A percentile compares a stretch with the other conserved stretches of the same genome.
phyloP scores from a whole-genome alignment of 2,888 invertebrate genomes.

The Ecliptopera silaceata region DNA sequence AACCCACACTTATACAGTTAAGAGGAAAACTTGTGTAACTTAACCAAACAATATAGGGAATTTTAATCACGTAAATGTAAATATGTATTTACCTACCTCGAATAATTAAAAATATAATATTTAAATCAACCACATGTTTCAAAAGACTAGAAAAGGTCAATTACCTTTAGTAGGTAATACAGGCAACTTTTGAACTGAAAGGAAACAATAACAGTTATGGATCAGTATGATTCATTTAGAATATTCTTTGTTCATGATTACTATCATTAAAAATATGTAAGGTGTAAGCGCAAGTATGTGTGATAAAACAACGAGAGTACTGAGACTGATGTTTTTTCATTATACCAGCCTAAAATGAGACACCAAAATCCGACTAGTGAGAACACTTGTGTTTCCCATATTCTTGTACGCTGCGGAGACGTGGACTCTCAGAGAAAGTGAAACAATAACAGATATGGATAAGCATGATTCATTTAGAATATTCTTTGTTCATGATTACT shows the following conservation, averaged over 20 bases:
- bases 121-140: too few species aligned
- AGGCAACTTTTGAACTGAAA: background rate
- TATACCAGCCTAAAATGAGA: conserved; percentile 3
- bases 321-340: background rate
- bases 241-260: conserved; percentile 3
- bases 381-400: too few species aligned
- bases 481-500: conserved; percentile 4
- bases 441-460: conserved; percentile 8
- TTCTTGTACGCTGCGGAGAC: too few species aligned
- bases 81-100: too few species aligned
- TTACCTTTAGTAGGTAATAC: background rate
- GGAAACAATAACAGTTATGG: conserved; percentile 6
- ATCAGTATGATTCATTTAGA: conserved; percentile 1
- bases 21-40: too few species aligned
- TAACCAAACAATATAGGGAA: too few species aligned
- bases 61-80: too few species aligned
- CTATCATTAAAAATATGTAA: conserved; percentile 11
- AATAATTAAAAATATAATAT: too few species aligned
- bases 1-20: too few species aligned
- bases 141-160: background rate
- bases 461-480: background rate
- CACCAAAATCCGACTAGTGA: too few species aligned
- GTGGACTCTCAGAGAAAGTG: too few species aligned
- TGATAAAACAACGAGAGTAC: background rate
- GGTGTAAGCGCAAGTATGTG: background rate